These are phyloP conservation scores for Zeugodacus cucurbitae DNA, from an alignment of 1,140 invertebrate species.

Conservation along the genomic window DNA sequence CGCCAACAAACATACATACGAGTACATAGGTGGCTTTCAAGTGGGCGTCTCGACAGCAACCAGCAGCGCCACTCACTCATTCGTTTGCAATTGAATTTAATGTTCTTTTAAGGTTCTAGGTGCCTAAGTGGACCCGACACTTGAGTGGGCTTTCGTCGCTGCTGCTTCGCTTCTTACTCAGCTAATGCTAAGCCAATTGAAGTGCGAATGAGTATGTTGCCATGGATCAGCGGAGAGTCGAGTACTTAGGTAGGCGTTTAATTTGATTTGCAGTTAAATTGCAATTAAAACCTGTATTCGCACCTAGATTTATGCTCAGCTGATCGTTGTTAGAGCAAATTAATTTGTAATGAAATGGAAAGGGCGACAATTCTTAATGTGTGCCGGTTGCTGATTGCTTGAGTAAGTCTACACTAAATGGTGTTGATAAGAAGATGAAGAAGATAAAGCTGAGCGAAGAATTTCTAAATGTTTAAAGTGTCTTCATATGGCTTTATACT, in stretches of 20 bases:
- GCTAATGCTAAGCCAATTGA: neutral
- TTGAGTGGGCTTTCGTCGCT: neutral
- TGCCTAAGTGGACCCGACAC: neutral
- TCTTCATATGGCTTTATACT: no score
- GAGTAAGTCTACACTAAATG: neutral
- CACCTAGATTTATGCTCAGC: neutral
- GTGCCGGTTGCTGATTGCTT: neutral
- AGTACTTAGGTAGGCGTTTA: neutral
- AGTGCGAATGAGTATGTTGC: neutral
- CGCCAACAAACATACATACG: neutral
- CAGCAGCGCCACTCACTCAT: neutral
- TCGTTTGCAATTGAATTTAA: slow-evolving; percentile 2
- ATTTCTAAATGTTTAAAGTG: no score
- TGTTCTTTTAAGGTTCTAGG: slow-evolving; percentile 18
- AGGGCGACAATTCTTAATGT: neutral
- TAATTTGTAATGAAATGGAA: neutral
- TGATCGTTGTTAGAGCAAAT: neutral
- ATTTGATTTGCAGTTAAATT: neutral
- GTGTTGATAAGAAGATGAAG: neutral
- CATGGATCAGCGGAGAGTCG: neutral
- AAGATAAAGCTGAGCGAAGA: no score
- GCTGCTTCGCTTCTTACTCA: neutral
- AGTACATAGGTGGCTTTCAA: neutral
- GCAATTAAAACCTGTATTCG: neutral
- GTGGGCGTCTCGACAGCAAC: neutral